These are phyloP conservation scores for Drosophila pseudotalamancana DNA, from an alignment of 2,888 invertebrate species.

Conservation along the genomic window DNA sequence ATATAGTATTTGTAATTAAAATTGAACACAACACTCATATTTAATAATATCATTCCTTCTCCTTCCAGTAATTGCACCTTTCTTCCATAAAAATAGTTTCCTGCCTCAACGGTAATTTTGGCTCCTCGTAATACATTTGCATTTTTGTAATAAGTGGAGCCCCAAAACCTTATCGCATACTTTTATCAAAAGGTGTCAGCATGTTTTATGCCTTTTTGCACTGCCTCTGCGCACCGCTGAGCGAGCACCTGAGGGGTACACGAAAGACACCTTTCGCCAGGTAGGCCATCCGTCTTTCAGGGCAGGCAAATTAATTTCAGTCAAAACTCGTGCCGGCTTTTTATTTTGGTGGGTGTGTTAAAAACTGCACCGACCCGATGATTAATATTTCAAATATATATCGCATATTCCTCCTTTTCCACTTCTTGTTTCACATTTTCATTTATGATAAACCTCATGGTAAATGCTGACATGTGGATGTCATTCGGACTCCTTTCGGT, in stretches of 20 bases:
- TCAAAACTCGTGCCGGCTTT: conserved; percentile 53
- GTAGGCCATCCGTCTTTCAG: conserved; percentile 59
- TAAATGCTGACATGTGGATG: conserved; percentile 45
- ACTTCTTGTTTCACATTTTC: too few relatives aligned
- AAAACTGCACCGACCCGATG: conserved; percentile 51
- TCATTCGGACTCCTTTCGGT: conserved; percentile 30
- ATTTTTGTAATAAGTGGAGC: conserved; percentile 13
- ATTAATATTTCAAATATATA: conserved; percentile 54
- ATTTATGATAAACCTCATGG: conserved; percentile 33
- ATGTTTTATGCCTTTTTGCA: conserved; percentile 63
- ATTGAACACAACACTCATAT: too few relatives aligned
- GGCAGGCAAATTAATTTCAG: conserved; percentile 75
- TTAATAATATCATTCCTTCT: not conserved
- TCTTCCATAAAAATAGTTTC: not conserved
- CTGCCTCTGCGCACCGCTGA: conserved; percentile 29
- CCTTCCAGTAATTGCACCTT: not conserved
- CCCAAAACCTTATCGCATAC: conserved; percentile 25
- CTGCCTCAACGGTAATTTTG: too few relatives aligned
- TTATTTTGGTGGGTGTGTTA: conserved; percentile 53
- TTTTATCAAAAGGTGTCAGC: conserved; percentile 59
- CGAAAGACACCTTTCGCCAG: conserved; percentile 54
- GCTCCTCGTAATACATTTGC: conserved; percentile 14
- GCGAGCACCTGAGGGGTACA: conserved; percentile 23
- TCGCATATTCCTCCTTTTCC: not conserved
- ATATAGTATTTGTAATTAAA: too few relatives aligned